Base-by-base conservation (phyloP, 1,140 invertebrate genomes). In the Pentalonia nigronervosa region DNA sequence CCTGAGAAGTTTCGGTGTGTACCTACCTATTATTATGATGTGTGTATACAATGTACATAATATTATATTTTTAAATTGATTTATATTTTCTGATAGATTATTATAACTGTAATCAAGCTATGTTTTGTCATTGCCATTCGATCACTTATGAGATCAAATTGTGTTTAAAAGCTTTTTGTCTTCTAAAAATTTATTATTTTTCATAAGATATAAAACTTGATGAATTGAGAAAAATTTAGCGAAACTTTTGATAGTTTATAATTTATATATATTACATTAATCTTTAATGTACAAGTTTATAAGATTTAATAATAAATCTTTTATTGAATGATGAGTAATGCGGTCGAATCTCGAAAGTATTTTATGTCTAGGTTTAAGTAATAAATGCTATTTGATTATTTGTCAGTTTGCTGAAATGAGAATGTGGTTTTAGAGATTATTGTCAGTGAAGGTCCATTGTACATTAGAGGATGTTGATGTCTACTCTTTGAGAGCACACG, bases 131-230 rank as follows among this genome's bases (percentile, higher is more conserved):
- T 45, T 45, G 7, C 0, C 20, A 45, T 91, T 91, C 90, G 45
- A 91, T 91, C 41, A 91, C 14, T 76, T 45, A 34, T 20, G 48
- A 91, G 23, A 8, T 30, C 30, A n/a, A 91, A 76, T 91, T 11
- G n/a, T 11, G n/a, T 91, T 91, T 67, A 67, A 67, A 67, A 67
- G 56, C 23, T 91, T 91, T 90, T 60, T 90, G 41, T 88, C 6
- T 48, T 88, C 21, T 90, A 45, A 36, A 36, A 90, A 36, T 50
- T 50, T 34, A 90, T 56, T 90, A 56, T 90, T 23, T 56, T 34
- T 90, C 50, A 56, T 87, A 87, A 48, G 11, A 48, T 47, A n/a
- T 87, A 47, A 47, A 87, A 87, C 45, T 87, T 87, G 45, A 87
- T 20, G 30, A 87, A 87, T 47, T 47, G 25, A 87, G 45, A n/a